These are phyloP conservation scores for Collichthys lucidus DNA, from an alignment of 2,113 vertebrate species.

Conservation along the genomic window DNA sequence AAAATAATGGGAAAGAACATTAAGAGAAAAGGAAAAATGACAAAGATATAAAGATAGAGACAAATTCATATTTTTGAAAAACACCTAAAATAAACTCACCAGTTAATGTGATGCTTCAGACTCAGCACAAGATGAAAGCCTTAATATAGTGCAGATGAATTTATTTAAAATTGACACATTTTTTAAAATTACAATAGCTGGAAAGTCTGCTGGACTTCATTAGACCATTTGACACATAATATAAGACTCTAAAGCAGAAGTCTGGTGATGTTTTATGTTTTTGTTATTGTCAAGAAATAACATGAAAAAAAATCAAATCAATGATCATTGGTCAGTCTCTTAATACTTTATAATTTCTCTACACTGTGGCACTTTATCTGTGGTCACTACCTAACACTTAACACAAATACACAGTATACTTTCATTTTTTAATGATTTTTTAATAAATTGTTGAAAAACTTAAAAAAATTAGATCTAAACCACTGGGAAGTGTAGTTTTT, in stretches of 20 bases:
- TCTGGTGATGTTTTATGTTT: conserved; percentile 2
- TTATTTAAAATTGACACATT: too few species aligned
- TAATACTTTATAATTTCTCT: not conserved
- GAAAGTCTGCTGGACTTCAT: not conserved
- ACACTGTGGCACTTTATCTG: not conserved
- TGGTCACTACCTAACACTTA: not conserved
- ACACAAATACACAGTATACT: not conserved
- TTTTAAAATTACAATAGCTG: not conserved
- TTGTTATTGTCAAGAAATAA: not conserved
- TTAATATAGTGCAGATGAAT: not conserved
- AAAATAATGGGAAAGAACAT: not conserved
- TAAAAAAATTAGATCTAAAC: not conserved
- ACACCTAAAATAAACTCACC: conserved; percentile 7
- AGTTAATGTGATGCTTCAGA: not conserved
- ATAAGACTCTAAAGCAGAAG: not conserved
- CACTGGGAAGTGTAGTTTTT: not conserved
- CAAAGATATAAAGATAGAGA: not conserved
- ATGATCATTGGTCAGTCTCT: not conserved
- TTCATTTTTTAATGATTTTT: not conserved
- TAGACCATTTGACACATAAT: not conserved
- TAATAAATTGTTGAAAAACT: not conserved
- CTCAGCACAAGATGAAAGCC: too few species aligned
- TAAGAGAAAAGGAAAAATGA: not conserved
- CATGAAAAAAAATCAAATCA: conserved; percentile 6
- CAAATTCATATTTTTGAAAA: not conserved